Base-by-base conservation (phyloP, 2,888 invertebrate species). In the Hydrotaea cyrtoneurina region DNA sequence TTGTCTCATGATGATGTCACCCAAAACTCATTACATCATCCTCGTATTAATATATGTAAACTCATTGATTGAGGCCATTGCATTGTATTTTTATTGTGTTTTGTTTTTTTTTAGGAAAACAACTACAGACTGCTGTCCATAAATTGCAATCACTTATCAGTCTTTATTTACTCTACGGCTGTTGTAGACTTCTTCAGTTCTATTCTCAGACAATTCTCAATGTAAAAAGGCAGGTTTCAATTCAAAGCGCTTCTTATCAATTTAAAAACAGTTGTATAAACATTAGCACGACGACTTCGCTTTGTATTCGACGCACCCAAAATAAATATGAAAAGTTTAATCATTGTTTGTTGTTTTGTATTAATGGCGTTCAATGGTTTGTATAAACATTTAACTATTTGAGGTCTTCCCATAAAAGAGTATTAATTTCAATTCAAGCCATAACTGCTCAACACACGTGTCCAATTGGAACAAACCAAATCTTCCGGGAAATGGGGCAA, bases 401-500 rank as follows among this genome's bases (percentile, higher is more conserved):
- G 7, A 21, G 5, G 10, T 13, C n/a, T n/a, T n/a, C n/a, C n/a
- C 21, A 23, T 26, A 23, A 26, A 26, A 50, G n/a, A n/a, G n/a
- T 50, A 55, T 74, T n/a, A 55, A 69, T 19, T 64, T 55, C 26
- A 31, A 53, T 53, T 1, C 15, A 53, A 53, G 17, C n/a, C 5
- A n/a, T 64, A 43, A 57, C 17, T 57, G 7, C 21, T 43, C 19
- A 43, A 17, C 15, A 15, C 4, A 7, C 57, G 31, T 82, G 83
- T 46, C 62, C 82, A 5, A 46, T 82, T 43, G 85, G 85, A 23
- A 82, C 15, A 43, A 87, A 82, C 80, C 86, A 87, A 78, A 59
- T 87, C 11, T 87, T 80, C 78, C 53, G 75, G 10, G 59, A 73
- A 21, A 43, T 85, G 46, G 87, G 87, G 5, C 86, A 84, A 17